Percentiles rank a stretch among this genome's conserved stretches.
Conservation (phyloP, 2,888 invertebrate species). For the Exocentrus adspersus region DNA sequence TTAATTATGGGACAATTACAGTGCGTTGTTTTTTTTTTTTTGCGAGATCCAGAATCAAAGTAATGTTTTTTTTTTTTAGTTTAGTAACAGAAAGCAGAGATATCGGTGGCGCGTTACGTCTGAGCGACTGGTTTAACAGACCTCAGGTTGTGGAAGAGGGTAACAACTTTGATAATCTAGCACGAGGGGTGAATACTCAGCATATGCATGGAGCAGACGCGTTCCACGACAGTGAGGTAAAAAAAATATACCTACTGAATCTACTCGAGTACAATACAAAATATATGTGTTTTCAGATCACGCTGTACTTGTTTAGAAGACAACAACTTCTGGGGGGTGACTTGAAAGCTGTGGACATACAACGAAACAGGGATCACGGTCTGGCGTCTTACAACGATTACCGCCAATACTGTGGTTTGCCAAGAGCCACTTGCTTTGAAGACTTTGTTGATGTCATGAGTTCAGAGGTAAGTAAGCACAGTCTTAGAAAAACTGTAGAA, state of each 20-base stretch:
- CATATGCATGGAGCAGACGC: constrained; percentile 81
- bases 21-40: constrained; percentile 64
- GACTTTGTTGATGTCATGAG: constrained; percentile 77
- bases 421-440: constrained; percentile 73
- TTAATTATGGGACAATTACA: constrained; percentile 75
- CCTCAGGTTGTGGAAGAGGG: constrained; percentile 73
- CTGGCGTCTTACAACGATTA: constrained; percentile 82
- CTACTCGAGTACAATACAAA: neutral
- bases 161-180: constrained; percentile 76
- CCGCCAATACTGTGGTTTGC: constrained; percentile 79
- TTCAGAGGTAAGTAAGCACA: constrained; percentile 67
- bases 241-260: too few relatives aligned
- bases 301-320: constrained; percentile 72
- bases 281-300: constrained; percentile 65
- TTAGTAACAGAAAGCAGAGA: constrained; percentile 70
- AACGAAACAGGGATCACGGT: constrained; percentile 88
- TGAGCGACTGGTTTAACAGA: constrained; percentile 78
- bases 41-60: too few relatives aligned
- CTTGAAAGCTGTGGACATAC: constrained; percentile 83
- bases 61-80: constrained; percentile 63
- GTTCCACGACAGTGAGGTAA: constrained; percentile 80
- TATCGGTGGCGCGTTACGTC: constrained; percentile 67
- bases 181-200: constrained; percentile 81
- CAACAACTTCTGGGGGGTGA: constrained; percentile 81
- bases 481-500: too few relatives aligned